phyloP scores from a whole-genome alignment of 2,113 vertebrate genomes.

The Caracal caracal region DNA sequence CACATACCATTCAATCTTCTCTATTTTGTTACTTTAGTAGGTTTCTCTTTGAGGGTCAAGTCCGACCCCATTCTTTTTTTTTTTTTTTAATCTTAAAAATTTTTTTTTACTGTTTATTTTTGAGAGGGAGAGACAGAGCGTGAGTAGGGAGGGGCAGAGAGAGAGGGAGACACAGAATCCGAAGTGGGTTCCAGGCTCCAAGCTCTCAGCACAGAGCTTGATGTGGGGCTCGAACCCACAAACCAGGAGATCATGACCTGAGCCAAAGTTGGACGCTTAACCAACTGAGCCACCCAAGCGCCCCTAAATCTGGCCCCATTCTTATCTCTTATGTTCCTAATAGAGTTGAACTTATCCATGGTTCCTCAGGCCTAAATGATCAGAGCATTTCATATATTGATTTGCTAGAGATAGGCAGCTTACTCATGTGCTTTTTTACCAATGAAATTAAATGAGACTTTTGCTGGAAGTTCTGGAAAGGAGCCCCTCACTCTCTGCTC shows the following conservation, averaged over 20 bases:
- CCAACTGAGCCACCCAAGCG: too few species aligned
- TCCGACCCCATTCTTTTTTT: not conserved
- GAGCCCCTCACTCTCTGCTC: not conserved
- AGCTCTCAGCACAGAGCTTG: too few species aligned
- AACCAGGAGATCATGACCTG: too few species aligned
- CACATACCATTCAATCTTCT: not conserved
- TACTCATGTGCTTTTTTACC: not conserved
- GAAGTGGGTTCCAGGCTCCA: too few species aligned
- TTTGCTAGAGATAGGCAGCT: not conserved
- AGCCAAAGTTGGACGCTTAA: too few species aligned
- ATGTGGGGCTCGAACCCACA: too few species aligned
- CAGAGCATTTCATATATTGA: not conserved
- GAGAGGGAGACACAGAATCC: too few species aligned
- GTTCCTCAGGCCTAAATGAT: not conserved
- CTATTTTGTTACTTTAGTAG: not conserved
- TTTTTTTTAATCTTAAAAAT: too few species aligned
- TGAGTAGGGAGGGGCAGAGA: too few species aligned
- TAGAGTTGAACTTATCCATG: not conserved
- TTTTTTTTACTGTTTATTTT: too few species aligned
- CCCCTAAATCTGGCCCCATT: not conserved
- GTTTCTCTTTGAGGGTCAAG: not conserved
- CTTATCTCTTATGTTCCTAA: not conserved
- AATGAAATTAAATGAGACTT: not conserved
- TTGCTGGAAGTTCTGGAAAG: not conserved
- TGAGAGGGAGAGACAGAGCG: too few species aligned